Evolutionary conservation across 1,140 invertebrate genomes (phyloP), one percentile per base, ranked within the genome.

Genomic region (Achatina immaculata): DNA sequence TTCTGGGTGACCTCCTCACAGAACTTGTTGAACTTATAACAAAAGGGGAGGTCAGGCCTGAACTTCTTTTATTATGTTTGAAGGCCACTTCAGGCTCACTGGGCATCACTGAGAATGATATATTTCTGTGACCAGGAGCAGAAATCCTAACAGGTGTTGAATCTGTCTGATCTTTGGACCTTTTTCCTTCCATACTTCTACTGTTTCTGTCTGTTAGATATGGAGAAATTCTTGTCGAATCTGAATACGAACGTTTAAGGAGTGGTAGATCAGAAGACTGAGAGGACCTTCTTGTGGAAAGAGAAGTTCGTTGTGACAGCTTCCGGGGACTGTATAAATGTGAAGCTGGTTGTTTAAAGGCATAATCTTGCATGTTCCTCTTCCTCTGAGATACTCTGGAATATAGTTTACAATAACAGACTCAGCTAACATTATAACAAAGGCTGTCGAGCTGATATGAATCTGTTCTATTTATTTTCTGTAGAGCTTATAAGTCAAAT

Each of bases 1-100:
- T 74, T 74, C 72, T 74, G n/a, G 72, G 72, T 51, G 72, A 74
- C 51, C 72, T 74, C 43, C 72, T 4, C 11, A 74, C 72, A n/a
- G 31, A 43, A 34, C 68, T 40, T 4, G 21, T 28, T 28, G 9
- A 6, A 21, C 40, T 9, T 28, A 21, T 1, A 24, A 11, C 1
- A 24, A 40, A 38, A 42, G 24, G 68, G 68, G 42, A 71, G 3
- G 16, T 24, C 42, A n/a, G n/a, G 38, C 34, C 28, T 24, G 68
- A 28, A 40, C 38, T 34, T 42, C 40, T 62, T 31, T 34, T 62
- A 16, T 62, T 28, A 62, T 34, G n/a, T 34, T 62, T 62, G 28
- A n/a, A 31, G 58, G 68, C 19, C 36, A 38, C 24, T 19, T 1
- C 36, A 71, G 14, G 21, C 6, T 38, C 38, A 71, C 24, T n/a